Conservation (phyloP, 92 coral and sea anemone genomes). For the Scolanthus callimorphus region DNA sequence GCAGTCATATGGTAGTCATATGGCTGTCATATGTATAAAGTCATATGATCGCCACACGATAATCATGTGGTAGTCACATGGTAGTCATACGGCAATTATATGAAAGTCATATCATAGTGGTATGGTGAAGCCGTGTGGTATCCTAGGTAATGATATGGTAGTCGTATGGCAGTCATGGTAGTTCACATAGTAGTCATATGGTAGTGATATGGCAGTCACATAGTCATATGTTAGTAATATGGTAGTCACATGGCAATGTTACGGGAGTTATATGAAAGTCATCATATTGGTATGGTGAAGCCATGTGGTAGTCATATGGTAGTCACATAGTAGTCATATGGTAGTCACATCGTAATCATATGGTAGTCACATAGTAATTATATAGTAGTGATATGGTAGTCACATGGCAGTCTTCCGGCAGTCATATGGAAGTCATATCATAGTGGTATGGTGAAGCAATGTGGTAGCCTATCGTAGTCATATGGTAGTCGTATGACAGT, state of each 20-base stretch:
- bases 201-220: background rate
- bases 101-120: too few relatives aligned
- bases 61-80: background rate
- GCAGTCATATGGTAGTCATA: background rate
- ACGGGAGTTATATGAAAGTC: background rate
- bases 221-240: background rate
- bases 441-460: background rate
- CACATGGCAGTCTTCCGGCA: background rate
- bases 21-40: too few relatives aligned
- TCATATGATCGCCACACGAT: too few relatives aligned
- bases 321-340: background rate
- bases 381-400: background rate
- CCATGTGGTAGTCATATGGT: background rate
- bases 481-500: background rate
- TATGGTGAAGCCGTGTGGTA: too few relatives aligned
- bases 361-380: background rate
- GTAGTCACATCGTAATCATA: background rate
- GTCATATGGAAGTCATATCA: background rate
- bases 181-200: background rate
- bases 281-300: too few relatives aligned
- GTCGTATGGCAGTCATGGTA: background rate
- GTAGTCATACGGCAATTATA: too few relatives aligned
- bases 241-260: background rate
- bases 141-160: too few relatives aligned
- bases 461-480: too few relatives aligned